Base-by-base conservation (phyloP, 1,140 invertebrate genomes). In the Drosophila subobscura region DNA sequence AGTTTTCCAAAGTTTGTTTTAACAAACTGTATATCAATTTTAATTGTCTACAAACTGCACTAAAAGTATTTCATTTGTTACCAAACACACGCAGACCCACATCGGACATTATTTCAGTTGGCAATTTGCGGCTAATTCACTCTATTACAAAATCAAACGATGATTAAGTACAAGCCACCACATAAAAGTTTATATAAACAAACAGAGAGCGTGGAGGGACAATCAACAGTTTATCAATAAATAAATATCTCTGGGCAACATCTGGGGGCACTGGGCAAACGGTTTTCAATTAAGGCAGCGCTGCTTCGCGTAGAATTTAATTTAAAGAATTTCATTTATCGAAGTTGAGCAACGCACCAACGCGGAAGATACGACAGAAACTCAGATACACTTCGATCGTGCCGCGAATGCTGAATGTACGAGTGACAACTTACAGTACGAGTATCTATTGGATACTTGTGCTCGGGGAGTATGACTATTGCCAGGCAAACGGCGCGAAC, bases 271-370 rank as follows among this genome's bases (percentile, higher is more conserved):
- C 57, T 46, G 40, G 29, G 41, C 41, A 33, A 65, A 41, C 52
- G 53, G 33, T 71, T 74, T 74, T 75, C 72, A 75, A 75, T 75
- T 75, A 75, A 74, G 70, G 27, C 71, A 37, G 37, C 27, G 57
- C 49, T 44, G 25, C 29, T 2, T 52, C 33, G 22, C 71, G 71
- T 66, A 66, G 44, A 86, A 86, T 70, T 80, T 77, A 86, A 81
- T 85, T 86, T 86, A 61, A 79, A 71, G 77, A 85, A 88, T 81
- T 85, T 85, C 60, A 76, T 79, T 85, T 75, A 49, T 22, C 20
- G 41, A 37, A 41, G 60, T 47, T 50, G 68, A 71, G 45, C 47
- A 66, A 80, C 65, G 16, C 44, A 58, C 77, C 59, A 71, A 44
- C 54, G 42, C 55, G 20, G 10, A 49, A 42, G 54, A 49, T 40